Conservation (phyloP, 2,888 invertebrate genomes). For the Ganaspis brasiliensis region DNA sequence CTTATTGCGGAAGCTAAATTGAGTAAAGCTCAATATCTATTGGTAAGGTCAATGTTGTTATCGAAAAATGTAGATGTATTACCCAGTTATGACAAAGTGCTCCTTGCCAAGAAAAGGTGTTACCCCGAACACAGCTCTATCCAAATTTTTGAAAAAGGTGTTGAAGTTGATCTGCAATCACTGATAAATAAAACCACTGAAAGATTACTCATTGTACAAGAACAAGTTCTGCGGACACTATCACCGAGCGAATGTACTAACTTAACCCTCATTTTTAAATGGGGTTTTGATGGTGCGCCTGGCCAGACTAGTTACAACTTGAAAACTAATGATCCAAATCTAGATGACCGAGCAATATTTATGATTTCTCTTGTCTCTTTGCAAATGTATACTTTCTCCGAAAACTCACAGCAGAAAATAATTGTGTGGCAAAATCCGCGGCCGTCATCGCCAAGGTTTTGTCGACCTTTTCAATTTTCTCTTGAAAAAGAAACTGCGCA, state of each 20-base stretch:
- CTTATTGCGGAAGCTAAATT: no score
- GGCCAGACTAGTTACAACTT: constrained; percentile 32
- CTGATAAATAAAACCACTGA: constrained; percentile 12
- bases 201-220: background rate
- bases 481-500: background rate
- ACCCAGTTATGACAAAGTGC: no score
- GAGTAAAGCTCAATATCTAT: background rate
- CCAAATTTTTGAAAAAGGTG: constrained; percentile 19
- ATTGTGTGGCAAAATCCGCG: constrained; percentile 8
- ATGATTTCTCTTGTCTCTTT: constrained; percentile 7
- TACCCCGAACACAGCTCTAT: background rate
- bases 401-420: constrained; percentile 14
- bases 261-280: constrained; percentile 48
- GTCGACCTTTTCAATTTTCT: constrained; percentile 11
- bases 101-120: no score
- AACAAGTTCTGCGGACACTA: background rate
- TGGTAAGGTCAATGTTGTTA: background rate
- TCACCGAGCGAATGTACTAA: constrained; percentile 16
- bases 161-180: constrained; percentile 10
- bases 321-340: background rate
- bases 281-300: constrained; percentile 50
- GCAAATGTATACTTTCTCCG: background rate
- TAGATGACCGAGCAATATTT: background rate
- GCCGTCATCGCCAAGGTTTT: constrained; percentile 3
- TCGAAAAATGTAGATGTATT: no score